Evolutionary conservation across 1,140 invertebrate species (phyloP), one percentile per base, ranked within the genome.

Genomic region (Euwallacea similis): DNA sequence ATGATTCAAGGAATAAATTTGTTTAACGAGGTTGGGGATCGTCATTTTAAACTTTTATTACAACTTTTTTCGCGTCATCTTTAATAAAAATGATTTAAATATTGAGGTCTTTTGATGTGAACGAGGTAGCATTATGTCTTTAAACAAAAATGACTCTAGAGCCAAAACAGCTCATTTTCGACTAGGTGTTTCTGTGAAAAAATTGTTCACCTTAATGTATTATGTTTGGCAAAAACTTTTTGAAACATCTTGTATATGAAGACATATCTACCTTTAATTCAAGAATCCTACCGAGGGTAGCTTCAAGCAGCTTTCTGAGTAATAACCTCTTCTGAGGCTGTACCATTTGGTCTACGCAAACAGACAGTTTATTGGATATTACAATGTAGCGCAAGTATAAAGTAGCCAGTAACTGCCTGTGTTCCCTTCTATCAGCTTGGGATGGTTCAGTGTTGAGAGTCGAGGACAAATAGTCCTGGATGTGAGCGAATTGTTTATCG

Each of bases 321-420:
- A 97, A 83, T 42, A 90, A 77, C 53, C 95, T 83, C 80, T 98
- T 98, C 81, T 98, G 96, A 0, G 96, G 94, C 79, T 98, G 96
- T 41, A 96, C 85, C 66, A 96, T 87, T 83, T 95, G 94, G 79
- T 97, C 95, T 76, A 96, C 94, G 67, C 93, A 93, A 71, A 88
- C 82, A 77, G 94, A 90, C 8, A 98, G 78, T 71, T 88, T 88
- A 66, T 92, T 88, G 9, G 91, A 87, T 0, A 93, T 85, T 11
- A 89, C 82, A 3, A 95, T 91, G 76, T 98, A 98, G 63, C 90
- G 89, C 0, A 93, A 83, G 78, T 93, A 93, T 6, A 93, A 77
- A 21, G 87, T 86, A 0, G 86, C 85, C 6, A 91, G 78, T 7
- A 85, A 73, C 1, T 81, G 83, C 16, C 88, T 86, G 10, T 88